Base-by-base conservation (phyloP, 2,797 vertebrate species). In the Leptoclinus maculatus region DNA sequence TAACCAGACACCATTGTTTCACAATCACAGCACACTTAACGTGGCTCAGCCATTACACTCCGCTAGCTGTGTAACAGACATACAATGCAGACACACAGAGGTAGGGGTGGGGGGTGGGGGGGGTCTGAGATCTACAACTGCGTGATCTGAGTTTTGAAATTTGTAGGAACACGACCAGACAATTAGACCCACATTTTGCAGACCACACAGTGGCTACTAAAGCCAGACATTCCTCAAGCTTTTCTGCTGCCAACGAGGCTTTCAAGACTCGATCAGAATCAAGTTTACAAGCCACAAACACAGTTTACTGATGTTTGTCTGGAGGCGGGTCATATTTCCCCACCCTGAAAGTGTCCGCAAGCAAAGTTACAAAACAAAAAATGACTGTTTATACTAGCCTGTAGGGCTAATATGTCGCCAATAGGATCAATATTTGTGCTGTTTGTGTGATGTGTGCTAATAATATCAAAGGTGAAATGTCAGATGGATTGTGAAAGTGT, bases 1-100 rank as follows among this genome's bases (percentile, higher is more conserved):
- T 94, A 95, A 95, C 91, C 83, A 70, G 94, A 96, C 86, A 92
- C 95, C 91, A 92, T 92, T 94, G 94, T 95, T 94, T 95, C 93
- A 93, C 93, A 94, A 95, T 94, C 90, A 78, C 89, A 91, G 93
- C 92, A 93, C 94, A 94, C 94, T 95, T 95, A 93, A 76, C 64
- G 71, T 10, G 73, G 88, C 89, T 92, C 86, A 75, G 63, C 77
- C 79, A 64, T 89, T 88, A 90, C 90, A 82, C 87, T 74, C 66
- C 34, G 29, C 76, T 47, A 63, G 59, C 79, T 41, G 70, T 57
- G 64, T 19, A 64, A 66, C 27, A 72, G 63, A 75, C 49, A 59
- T 81, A 27, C 39, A 68, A 11, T 72, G 79, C 43, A 77, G 62
- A 58, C 1, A 51, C 10, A 53, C 47, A 58, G 34, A 79, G 36